Evolutionary conservation across 2,797 vertebrate species (phyloP), one percentile per base, ranked within the genome.

Genomic region (Sebastes minor): DNA sequence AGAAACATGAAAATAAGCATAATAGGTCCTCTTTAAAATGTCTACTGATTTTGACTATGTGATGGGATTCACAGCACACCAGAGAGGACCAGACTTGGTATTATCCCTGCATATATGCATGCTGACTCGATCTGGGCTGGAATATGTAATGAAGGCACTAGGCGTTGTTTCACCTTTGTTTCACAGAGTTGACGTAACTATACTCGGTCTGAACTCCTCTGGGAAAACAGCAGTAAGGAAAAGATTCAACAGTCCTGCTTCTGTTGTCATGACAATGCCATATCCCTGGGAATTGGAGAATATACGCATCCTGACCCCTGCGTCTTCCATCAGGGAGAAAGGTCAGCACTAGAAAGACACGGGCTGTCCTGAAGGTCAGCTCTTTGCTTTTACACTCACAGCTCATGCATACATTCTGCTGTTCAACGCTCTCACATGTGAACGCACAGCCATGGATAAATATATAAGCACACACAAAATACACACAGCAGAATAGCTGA

Each of bases 251-350:
- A 46, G 33, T 27, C 14, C 46, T 77, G 52, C 68, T 76, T 63
- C 62, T 62, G 90, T 91, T 91, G 89, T 89, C 88, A 91, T 89
- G 89, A 72, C 62, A 53, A 90, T 87, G 49, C 42, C 57, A 67
- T 63, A 84, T 83, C 35, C 23, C 67, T 61, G 74, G 65, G 42
- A 80, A 73, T 33, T 57, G 67, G 53, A 83, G 66, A 59, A 67
- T 76, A 64, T 22, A 35, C 27, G 1, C 46, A 52, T 65, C 53
- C 52, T 72, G 76, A 88, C 81, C 63, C 66, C 30, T 13, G 10
- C 13, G 2, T 63, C 68, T 79, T 71, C 80, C 73, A 62, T 56
- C 74, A 64, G 66, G 42, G 53, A 56, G 62, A 84, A 86, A 72
- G 87, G 82, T 86, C 83, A 77, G 18, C 9, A 1, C 35, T 9